Conservation (phyloP, 2,113 vertebrate species). For the Halcyon malimbica region DNA sequence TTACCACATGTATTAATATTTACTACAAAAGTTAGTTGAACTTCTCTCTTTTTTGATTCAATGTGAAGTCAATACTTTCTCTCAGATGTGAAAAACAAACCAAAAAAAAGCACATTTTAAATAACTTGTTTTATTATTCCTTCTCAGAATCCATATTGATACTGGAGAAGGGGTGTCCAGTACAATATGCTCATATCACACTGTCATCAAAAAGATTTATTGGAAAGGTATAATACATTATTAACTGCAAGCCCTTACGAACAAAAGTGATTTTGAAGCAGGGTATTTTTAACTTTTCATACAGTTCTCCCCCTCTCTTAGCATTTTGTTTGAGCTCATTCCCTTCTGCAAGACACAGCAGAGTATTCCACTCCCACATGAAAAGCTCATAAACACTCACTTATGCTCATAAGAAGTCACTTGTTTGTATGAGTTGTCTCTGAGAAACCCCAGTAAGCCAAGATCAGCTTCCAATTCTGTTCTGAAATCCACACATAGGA, state of each 20-base stretch:
- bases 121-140: background rate
- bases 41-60: background rate
- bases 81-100: background rate
- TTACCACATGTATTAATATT: background rate
- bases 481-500: background rate
- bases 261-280: background rate
- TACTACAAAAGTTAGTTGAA: background rate
- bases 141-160: background rate
- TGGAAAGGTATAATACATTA: background rate
- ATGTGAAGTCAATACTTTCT: background rate
- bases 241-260: background rate
- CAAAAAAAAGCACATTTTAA: accelerated
- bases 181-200: background rate
- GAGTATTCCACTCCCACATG: background rate
- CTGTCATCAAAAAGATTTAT: background rate
- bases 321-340: background rate
- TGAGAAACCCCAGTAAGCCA: background rate
- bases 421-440: background rate
- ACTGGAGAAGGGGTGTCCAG: background rate
- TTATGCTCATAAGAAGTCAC: background rate
- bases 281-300: background rate
- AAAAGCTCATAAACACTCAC: background rate
- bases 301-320: background rate
- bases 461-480: background rate
- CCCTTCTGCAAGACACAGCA: background rate